Conservation (phyloP, 64 coral and sea anemone genomes). For the Montipora sp. region DNA sequence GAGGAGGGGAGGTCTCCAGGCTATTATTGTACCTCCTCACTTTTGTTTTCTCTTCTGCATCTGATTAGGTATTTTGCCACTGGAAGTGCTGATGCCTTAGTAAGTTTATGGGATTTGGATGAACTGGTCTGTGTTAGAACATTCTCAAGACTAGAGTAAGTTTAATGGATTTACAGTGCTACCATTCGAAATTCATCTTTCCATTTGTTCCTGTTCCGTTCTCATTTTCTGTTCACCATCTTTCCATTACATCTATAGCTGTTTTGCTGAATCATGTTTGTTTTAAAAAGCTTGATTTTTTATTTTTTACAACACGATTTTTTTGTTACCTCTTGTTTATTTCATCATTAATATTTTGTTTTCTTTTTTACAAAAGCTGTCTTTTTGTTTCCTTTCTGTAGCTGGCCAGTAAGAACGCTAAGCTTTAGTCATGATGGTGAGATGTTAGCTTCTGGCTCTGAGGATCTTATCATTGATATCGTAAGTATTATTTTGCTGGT, state of each 20-base stretch:
- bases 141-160: constrained; percentile 99
- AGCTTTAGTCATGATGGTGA: constrained; percentile 98
- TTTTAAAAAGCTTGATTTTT: no score
- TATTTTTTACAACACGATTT: no score
- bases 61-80: constrained; percentile 95
- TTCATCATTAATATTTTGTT: no score
- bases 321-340: no score
- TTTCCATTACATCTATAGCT: no score
- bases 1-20: neutral
- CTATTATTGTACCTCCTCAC: neutral
- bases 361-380: neutral
- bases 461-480: constrained; percentile 97
- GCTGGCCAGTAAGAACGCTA: constrained; percentile 95
- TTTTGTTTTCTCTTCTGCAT: neutral
- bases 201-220: no score
- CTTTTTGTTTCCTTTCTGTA: neutral
- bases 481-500: constrained; percentile 60
- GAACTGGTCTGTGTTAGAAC: constrained; percentile 98
- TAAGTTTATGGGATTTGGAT: constrained; percentile 98
- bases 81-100: constrained; percentile 97
- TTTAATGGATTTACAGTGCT: neutral
- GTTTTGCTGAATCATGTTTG: no score
- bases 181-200: no score
- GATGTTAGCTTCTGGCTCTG: constrained; percentile 97
- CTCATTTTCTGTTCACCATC: no score